These are phyloP conservation scores for Elaphurus davidianus DNA, from an alignment of 2,113 vertebrate genomes.

Conservation along the genomic window DNA sequence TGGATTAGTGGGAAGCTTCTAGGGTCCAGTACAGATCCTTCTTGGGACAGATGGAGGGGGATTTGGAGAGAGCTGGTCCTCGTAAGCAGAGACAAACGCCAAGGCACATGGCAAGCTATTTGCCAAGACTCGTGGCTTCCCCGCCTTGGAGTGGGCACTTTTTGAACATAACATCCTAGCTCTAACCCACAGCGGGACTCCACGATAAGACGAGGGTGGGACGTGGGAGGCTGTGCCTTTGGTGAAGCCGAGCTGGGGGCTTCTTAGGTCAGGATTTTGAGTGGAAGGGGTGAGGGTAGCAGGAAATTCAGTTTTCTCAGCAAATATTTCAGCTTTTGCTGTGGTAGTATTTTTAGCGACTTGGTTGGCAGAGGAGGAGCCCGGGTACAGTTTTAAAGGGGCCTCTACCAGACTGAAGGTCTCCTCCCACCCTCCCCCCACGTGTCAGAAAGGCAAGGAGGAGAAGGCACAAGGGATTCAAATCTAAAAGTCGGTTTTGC, in stretches of 20 bases:
- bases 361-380: conserved; percentile 73
- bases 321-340: conserved; percentile 78
- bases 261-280: conserved; percentile 71
- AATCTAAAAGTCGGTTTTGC: not conserved
- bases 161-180: conserved; percentile 43
- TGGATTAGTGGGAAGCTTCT: not conserved
- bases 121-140: conserved; percentile 39
- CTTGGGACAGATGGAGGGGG: conserved; percentile 35
- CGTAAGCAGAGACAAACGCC: conserved; percentile 23
- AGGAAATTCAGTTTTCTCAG: conserved; percentile 71
- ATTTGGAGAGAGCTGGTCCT: conserved; percentile 39
- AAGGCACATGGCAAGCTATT: not conserved
- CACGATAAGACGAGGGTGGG: not conserved
- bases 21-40: not conserved
- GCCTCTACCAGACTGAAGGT: conserved; percentile 60
- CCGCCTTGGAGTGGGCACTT: not conserved
- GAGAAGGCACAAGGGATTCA: not conserved
- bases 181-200: conserved; percentile 41
- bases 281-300: conserved; percentile 54
- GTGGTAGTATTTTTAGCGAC: conserved; percentile 74
- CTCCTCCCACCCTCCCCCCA: conserved; percentile 41
- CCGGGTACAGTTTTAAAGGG: conserved; percentile 74
- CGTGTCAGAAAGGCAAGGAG: conserved; percentile 4
- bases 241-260: conserved; percentile 25
- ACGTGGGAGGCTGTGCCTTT: not conserved